A percentile compares a stretch with the other conserved stretches of the same genome.
Conservation (phyloP, 2,888 invertebrate genomes). For the Brenthis daphne region DNA sequence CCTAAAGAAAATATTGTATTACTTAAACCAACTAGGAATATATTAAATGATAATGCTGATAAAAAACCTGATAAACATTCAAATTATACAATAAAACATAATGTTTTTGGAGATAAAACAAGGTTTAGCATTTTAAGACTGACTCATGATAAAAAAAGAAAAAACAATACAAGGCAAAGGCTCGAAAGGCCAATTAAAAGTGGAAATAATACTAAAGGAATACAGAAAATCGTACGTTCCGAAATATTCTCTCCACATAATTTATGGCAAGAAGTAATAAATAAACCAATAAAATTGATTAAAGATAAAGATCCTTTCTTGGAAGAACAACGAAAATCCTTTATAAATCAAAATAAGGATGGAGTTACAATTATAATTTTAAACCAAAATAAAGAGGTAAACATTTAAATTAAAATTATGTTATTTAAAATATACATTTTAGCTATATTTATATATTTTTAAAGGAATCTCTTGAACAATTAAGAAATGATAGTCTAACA, state of each 20-base stretch:
- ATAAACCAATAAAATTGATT: slow-evolving; percentile 46
- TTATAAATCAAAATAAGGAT: slow-evolving; percentile 10
- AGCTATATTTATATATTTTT: background rate
- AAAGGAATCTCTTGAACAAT: background rate
- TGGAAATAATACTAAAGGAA: slow-evolving; percentile 30
- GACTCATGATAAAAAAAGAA: slow-evolving; percentile 12
- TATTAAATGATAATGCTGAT: background rate
- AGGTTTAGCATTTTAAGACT: slow-evolving; percentile 27
- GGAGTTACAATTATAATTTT: slow-evolving; percentile 19
- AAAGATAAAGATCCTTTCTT: slow-evolving; percentile 20
- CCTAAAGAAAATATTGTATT: slow-evolving; percentile 26
- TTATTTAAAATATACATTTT: background rate
- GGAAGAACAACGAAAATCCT: background rate
- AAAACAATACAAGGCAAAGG: slow-evolving; percentile 5
- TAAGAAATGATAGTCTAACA: background rate
- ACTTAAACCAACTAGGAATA: slow-evolving; percentile 24
- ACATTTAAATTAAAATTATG: background rate
- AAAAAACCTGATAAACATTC: slow-evolving; percentile 5
- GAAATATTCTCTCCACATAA: slow-evolving; percentile 46
- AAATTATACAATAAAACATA: slow-evolving; percentile 17
- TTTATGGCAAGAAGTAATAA: slow-evolving; percentile 48
- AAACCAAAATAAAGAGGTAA: slow-evolving; percentile 23
- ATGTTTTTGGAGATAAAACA: slow-evolving; percentile 27
- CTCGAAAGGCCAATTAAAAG: slow-evolving; percentile 8
- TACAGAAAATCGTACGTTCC: slow-evolving; percentile 43